Evolutionary conservation across 2,797 vertebrate species (phyloP).

Genomic region (Delichon dasypus): DNA sequence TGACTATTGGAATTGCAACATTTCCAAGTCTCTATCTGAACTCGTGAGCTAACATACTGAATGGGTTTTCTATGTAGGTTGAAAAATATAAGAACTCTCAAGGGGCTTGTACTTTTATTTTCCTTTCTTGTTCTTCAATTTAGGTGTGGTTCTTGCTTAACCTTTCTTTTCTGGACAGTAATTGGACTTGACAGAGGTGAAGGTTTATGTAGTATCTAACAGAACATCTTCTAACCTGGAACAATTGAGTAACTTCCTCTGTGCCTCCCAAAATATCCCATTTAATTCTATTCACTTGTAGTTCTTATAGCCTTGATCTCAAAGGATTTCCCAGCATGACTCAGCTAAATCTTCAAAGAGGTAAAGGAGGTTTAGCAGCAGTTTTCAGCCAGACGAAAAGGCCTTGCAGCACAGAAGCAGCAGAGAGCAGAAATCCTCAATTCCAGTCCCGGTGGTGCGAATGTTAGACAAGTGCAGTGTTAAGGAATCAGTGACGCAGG

Average conservation of each 20-base stretch:
- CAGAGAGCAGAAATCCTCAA: not conserved
- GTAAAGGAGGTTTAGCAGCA: not conserved
- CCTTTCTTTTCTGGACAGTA: not conserved
- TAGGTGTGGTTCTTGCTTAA: not conserved
- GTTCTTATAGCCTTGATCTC: not conserved
- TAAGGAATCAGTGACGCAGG: not conserved
- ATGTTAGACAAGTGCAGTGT: not conserved
- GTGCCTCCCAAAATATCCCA: not conserved
- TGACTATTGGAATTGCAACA: not conserved
- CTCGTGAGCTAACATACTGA: not conserved
- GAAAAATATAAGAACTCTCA: not conserved
- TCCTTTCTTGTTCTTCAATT: not conserved
- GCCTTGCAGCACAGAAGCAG: not conserved
- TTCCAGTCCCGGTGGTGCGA: not conserved
- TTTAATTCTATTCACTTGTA: constrained; percentile 14
- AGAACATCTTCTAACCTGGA: not conserved
- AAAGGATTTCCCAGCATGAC: not conserved
- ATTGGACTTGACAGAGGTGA: not conserved
- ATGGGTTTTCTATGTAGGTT: not conserved
- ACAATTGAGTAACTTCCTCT: constrained; percentile 7
- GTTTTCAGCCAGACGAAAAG: not conserved
- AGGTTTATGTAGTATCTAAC: not conserved
- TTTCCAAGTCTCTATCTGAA: not conserved
- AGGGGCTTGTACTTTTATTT: not conserved
- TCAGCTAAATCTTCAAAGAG: not conserved